Base-by-base conservation (phyloP, 2,797 vertebrate species). In the Astyanax mexicanus region DNA sequence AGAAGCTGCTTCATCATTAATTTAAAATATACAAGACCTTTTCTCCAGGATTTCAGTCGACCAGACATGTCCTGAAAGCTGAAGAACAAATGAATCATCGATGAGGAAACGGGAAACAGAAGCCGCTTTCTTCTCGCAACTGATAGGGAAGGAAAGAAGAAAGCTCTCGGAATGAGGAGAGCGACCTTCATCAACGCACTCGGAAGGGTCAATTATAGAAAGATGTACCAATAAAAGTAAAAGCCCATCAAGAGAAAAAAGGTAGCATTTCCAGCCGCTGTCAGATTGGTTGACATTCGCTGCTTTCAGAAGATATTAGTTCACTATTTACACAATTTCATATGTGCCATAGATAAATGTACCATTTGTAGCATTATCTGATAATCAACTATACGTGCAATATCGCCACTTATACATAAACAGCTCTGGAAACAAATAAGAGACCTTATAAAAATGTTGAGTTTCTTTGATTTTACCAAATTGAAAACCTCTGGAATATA, bases 1-100 rank as follows among this genome's bases (percentile, higher is more conserved):
- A 64, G 69, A 77, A 71, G 60, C 37, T 57, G 38, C 62, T 67
- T 78, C 52, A 58, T 72, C 35, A 58, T 72, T 72, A 9, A 71
- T 71, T 65, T 58, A 66, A 72, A 65, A 45, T 69, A 35, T 57
- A n/a, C n/a, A 37, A 23, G 32, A 23, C 8, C 32, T 45, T 27
- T 65, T 4, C 8, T 21, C 1, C 49, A 37, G 10, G 5, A n/a
- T 49, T 67, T 67, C 38, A n/a, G 17, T 8, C 42, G 13, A 45
- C 17, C 60, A 62, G 60, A 12, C 23, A 37, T 38, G 52, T 49
- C 75, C 27, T 65, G 6, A 23, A 51, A 29, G 45, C 51, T 69
- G 42, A 42, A 27, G 51, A 17, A 19, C 64, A 42, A 67, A 60
- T 23, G 40, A 58, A 58, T 49, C 23, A 25, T 45, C 68, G 37